Evolutionary conservation across 2,888 invertebrate species (phyloP).

Genomic region (Nephrotoma appendiculata): DNA sequence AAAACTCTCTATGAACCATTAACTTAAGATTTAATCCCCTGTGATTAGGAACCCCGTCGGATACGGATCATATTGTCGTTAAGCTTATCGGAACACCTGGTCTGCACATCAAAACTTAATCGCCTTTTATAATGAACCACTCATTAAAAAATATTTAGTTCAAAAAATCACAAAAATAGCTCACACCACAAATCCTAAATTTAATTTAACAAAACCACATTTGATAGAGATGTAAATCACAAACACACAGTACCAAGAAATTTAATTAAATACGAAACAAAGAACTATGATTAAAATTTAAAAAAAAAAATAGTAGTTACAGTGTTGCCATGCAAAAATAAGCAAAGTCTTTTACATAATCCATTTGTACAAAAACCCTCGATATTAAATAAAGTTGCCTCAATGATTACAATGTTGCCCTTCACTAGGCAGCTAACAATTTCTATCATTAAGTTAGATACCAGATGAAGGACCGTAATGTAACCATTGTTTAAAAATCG

Average conservation of each 20-base stretch:
- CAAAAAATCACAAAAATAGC: background rate
- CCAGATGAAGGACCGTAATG: constrained; percentile 4
- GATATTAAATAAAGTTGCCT: background rate
- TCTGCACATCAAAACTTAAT: background rate
- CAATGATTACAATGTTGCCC: background rate
- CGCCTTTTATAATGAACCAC: background rate
- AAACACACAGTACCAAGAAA: background rate
- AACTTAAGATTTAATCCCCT: no score
- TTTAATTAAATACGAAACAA: background rate
- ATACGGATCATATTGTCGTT: no score
- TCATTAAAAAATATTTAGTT: background rate
- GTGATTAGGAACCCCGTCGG: no score
- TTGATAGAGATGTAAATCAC: background rate
- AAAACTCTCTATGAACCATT: no score
- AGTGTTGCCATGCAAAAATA: background rate
- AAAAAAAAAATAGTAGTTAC: background rate
- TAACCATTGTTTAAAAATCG: background rate
- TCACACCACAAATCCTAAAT: background rate
- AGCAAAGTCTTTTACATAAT: background rate
- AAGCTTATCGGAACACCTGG: background rate
- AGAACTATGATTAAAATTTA: background rate
- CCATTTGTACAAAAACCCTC: background rate
- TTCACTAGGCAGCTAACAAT: constrained; percentile 4
- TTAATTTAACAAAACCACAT: background rate
- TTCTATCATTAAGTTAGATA: background rate